These are phyloP conservation scores for Penaeus japonicus DNA, from an alignment of 1,140 invertebrate genomes.

Conservation along the genomic window DNA sequence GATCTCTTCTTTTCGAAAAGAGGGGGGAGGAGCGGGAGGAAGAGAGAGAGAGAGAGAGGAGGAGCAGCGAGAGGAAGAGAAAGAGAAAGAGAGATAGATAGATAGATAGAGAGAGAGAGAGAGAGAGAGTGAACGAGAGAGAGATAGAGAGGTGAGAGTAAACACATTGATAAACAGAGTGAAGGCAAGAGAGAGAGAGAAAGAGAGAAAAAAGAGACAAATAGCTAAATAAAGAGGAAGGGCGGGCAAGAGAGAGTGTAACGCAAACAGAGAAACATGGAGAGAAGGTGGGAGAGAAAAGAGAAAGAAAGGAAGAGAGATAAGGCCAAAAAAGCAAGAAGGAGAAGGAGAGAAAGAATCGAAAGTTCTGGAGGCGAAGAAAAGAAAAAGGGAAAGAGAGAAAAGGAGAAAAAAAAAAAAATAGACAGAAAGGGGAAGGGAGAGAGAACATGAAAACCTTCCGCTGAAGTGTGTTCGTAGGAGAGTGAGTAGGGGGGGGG, in stretches of 20 bases:
- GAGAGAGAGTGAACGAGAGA: no score
- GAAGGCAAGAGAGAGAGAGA: conserved; percentile 6
- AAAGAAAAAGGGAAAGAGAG: conserved; percentile 6
- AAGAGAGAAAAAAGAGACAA: background rate
- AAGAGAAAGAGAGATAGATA: no score
- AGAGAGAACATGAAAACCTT: background rate
- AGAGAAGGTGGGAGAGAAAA: no score
- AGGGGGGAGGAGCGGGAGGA: no score
- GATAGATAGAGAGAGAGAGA: no score
- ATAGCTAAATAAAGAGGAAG: no score
- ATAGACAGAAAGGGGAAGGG: background rate
- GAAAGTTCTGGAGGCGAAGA: background rate
- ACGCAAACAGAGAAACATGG: no score
- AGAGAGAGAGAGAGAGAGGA: no score
- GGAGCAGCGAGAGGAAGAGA: no score
- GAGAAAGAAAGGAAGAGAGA: background rate
- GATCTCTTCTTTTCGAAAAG: no score
- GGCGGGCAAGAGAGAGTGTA: no score
- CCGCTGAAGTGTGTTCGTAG: background rate
- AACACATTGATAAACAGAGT: background rate
- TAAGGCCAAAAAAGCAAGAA: background rate
- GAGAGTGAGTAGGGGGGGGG: background rate
- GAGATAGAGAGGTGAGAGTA: no score
- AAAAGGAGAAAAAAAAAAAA: background rate
- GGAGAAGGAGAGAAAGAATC: background rate